Evolutionary conservation across 2,113 vertebrate species (phyloP).

Genomic region (Cyanoramphus novaezelandiae): DNA sequence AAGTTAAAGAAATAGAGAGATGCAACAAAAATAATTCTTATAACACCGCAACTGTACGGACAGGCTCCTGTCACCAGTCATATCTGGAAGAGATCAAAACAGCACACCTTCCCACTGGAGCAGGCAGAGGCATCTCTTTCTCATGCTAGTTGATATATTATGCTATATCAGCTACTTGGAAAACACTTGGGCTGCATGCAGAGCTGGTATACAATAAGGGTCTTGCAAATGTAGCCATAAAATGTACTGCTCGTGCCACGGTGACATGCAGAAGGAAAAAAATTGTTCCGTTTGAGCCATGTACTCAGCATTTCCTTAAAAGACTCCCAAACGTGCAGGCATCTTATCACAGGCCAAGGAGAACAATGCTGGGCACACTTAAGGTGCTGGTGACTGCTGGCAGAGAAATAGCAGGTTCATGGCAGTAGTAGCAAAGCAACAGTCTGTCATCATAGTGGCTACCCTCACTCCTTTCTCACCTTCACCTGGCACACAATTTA

Average conservation of each 20-base stretch:
- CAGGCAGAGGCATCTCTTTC: background rate
- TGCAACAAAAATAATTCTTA: background rate
- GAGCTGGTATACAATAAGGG: background rate
- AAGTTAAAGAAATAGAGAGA: background rate
- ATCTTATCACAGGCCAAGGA: background rate
- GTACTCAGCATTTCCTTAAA: background rate
- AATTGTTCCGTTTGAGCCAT: background rate
- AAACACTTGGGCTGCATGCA: background rate
- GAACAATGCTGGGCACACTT: background rate
- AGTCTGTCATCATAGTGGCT: background rate
- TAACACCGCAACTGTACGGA: background rate
- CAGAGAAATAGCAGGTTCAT: background rate
- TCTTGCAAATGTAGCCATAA: background rate
- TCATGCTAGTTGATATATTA: background rate
- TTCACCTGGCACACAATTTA: background rate
- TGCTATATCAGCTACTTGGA: background rate
- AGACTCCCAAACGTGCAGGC: rapidly evolving
- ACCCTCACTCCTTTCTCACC: background rate
- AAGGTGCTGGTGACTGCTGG: background rate
- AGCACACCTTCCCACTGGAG: background rate
- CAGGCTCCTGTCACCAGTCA: background rate
- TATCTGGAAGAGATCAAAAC: background rate
- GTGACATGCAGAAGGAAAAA: background rate
- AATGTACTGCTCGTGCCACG: rapidly evolving
- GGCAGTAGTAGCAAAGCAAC: background rate